Evolutionary conservation across 2,113 vertebrate species (phyloP).

Genomic region (Coturnix japonica): DNA sequence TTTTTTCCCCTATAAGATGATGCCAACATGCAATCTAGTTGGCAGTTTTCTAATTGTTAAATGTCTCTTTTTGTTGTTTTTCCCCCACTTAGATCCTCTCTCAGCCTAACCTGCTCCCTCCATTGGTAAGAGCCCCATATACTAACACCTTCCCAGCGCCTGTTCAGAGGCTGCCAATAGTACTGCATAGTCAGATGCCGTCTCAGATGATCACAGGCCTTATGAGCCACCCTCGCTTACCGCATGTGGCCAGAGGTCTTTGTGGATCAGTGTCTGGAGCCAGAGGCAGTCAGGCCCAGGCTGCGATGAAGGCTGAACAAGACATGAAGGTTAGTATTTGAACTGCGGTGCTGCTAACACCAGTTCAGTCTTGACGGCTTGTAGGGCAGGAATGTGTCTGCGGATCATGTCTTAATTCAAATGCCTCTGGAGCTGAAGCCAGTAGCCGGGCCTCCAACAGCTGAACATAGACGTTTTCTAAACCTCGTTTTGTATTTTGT

Average conservation of each 20-base stretch:
- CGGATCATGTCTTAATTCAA: conserved; percentile 33
- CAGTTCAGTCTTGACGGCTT: conserved; percentile 71
- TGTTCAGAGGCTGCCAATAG: conserved; percentile 91
- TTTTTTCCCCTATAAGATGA: conserved; percentile 44
- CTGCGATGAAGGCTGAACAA: conserved; percentile 91
- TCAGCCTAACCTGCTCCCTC: conserved; percentile 95
- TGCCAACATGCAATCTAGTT: conserved; percentile 61
- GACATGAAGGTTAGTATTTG: conserved; percentile 88
- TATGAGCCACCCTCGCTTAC: conserved; percentile 91
- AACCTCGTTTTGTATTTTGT: not conserved
- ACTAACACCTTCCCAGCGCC: conserved; percentile 92
- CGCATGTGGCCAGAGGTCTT: conserved; percentile 85
- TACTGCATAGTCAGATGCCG: conserved; percentile 84
- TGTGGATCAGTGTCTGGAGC: conserved; percentile 85
- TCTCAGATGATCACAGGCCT: conserved; percentile 91
- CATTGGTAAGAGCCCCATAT: conserved; percentile 92
- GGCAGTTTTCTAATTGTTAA: conserved; percentile 75
- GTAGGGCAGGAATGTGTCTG: conserved; percentile 65
- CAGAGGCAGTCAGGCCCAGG: conserved; percentile 88
- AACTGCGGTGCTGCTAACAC: conserved; percentile 40
- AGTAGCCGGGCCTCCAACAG: conserved; percentile 18
- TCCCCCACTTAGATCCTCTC: conserved; percentile 89
- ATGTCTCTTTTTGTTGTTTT: conserved; percentile 81
- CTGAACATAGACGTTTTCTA: not conserved
- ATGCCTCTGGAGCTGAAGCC: conserved; percentile 63